Percentiles rank a stretch among this genome's conserved stretches.
Conservation (phyloP, 2,888 invertebrate genomes). For the Epinotia ramella region DNA sequence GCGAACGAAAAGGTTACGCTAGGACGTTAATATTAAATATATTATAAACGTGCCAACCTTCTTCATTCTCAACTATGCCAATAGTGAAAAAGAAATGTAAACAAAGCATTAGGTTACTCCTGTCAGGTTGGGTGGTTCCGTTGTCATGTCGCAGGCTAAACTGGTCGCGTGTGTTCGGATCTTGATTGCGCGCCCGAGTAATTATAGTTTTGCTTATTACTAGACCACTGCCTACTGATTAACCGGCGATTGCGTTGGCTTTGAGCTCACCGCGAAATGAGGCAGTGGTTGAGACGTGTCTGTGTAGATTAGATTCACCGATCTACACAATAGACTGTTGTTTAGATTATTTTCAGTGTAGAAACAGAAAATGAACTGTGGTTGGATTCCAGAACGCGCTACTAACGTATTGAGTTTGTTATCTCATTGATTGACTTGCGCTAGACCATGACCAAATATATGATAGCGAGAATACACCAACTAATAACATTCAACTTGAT, state of each 20-base stretch:
- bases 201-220: conserved; percentile 77
- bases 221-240: conserved; percentile 44
- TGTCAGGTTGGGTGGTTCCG: conserved; percentile 68
- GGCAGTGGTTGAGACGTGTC: conserved; percentile 12
- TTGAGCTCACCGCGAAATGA: conserved; percentile 17
- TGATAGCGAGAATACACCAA: no score
- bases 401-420: not conserved
- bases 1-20: no score
- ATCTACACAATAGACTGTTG: conserved; percentile 10
- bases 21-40: no score
- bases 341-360: not conserved
- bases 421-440: not conserved
- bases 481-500: no score
- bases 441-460: not conserved
- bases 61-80: not conserved
- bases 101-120: conserved; percentile 57
- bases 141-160: conserved; percentile 74
- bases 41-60: no score
- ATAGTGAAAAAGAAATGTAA: conserved; percentile 47
- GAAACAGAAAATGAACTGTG: not conserved
- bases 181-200: conserved; percentile 76
- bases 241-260: conserved; percentile 29
- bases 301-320: conserved; percentile 17
- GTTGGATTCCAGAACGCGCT: not conserved
- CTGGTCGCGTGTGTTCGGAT: conserved; percentile 75